A percentile compares a stretch with the other conserved stretches of the same genome.
Evolutionary conservation across 2,113 vertebrate genomes (phyloP).

Genomic region (Ciconia maguari): DNA sequence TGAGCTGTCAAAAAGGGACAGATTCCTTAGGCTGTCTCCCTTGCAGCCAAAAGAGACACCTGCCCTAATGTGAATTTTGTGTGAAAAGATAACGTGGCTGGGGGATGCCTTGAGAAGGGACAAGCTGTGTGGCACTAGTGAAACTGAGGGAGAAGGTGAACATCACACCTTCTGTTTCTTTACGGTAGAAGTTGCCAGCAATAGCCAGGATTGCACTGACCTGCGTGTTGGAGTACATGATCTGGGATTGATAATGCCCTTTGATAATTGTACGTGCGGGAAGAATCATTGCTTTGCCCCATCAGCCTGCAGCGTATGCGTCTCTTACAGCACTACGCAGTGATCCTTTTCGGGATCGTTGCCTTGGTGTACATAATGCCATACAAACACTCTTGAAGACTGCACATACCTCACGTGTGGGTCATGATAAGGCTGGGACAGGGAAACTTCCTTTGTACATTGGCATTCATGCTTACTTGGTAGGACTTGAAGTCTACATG

Average conservation of each 20-base stretch:
- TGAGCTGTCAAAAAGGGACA: not conserved
- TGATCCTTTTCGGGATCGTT: not conserved
- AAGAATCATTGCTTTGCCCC: not conserved
- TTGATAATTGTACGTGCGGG: not conserved
- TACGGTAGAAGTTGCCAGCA: not conserved
- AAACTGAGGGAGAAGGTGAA: not conserved
- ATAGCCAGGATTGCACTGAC: not conserved
- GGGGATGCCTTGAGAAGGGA: not conserved
- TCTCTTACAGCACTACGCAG: not conserved
- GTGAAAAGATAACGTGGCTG: not conserved
- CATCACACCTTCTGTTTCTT: not conserved
- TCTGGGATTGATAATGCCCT: not conserved
- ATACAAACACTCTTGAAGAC: not conserved
- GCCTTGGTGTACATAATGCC: rapidly evolving
- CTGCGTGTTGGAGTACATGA: not conserved
- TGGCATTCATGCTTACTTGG: not conserved
- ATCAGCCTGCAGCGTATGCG: not conserved
- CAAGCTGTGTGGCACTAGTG: not conserved
- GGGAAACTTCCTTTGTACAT: not conserved
- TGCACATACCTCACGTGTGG: not conserved
- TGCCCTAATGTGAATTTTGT: not conserved
- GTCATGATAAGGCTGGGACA: not conserved
- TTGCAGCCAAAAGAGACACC: not conserved
- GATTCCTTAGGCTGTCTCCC: not conserved
- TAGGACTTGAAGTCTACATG: not conserved